These are phyloP conservation scores for Uropetala carovei DNA, from an alignment of 2,888 invertebrate species.

Conservation along the genomic window DNA sequence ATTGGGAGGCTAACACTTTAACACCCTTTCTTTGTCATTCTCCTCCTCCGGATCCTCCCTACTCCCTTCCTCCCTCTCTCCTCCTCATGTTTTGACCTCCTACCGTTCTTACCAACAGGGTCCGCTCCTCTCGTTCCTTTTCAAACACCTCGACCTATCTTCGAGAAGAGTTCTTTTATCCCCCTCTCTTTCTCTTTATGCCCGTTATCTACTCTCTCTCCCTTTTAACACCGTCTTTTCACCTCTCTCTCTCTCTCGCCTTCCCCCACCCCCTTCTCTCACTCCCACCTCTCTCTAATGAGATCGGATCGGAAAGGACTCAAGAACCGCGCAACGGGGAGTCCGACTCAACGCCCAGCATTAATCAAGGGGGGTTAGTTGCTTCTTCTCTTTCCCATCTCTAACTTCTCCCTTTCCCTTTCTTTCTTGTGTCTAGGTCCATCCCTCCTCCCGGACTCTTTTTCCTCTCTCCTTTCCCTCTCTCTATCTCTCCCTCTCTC, in stretches of 20 bases:
- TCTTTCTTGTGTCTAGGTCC: neutral
- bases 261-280: conserved; percentile 37
- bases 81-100: neutral
- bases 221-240: neutral
- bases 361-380: conserved; percentile 36
- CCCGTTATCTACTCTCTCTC: neutral
- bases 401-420: neutral
- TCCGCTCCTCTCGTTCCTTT: conserved; percentile 4
- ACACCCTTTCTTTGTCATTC: conserved; percentile 42
- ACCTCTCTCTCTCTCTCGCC: neutral
- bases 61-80: neutral
- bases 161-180: conserved; percentile 38
- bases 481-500: neutral
- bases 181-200: conserved; percentile 29
- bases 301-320: conserved; percentile 48
- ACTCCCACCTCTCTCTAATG: conserved; percentile 44
- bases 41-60: neutral
- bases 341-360: neutral
- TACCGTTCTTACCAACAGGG: neutral
- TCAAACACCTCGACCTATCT: neutral
- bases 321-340: conserved; percentile 31
- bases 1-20: conserved; percentile 53
- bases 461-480: neutral
- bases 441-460: neutral
- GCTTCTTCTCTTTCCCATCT: neutral